Evolutionary conservation across 2,888 invertebrate species (phyloP).

Genomic region (Cyrtodaria siliqua): DNA sequence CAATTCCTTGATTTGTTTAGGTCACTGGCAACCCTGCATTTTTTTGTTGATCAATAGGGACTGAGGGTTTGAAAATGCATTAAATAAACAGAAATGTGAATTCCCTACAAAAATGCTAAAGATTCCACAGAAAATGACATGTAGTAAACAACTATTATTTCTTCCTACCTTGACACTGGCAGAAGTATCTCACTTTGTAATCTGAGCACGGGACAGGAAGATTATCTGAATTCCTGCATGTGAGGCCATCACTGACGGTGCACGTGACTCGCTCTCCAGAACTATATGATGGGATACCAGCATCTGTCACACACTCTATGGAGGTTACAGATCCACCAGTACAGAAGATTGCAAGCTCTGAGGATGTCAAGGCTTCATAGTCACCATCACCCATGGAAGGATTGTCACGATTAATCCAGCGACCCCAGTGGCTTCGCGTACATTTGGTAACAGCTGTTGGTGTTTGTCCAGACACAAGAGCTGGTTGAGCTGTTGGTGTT

Average conservation of each 20-base stretch:
- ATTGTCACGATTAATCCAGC: slow-evolving; percentile 75
- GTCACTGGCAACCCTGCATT: too few species aligned
- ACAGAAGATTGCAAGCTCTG: slow-evolving; percentile 70
- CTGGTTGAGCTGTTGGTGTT: too few species aligned
- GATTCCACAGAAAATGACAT: too few species aligned
- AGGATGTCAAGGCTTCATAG: slow-evolving; percentile 62
- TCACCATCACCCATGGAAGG: slow-evolving; percentile 72
- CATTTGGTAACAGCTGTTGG: slow-evolving; percentile 38
- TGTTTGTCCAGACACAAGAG: too few species aligned
- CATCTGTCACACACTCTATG: slow-evolving; percentile 77
- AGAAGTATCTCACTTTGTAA: slow-evolving; percentile 81
- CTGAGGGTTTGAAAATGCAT: too few species aligned
- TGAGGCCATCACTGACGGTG: slow-evolving; percentile 90
- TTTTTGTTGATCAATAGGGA: too few species aligned
- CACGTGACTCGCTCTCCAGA: slow-evolving; percentile 76
- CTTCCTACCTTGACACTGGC: too few species aligned
- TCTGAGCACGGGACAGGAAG: slow-evolving; percentile 74
- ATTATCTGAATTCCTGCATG: slow-evolving; percentile 87
- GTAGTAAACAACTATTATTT: too few species aligned
- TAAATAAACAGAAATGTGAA: too few species aligned
- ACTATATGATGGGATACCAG: slow-evolving; percentile 65
- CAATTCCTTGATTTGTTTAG: too few species aligned
- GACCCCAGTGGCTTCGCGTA: slow-evolving; percentile 64
- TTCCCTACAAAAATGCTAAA: too few species aligned
- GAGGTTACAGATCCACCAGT: slow-evolving; percentile 73